Evolutionary conservation across 2,113 vertebrate species (phyloP).

Genomic region (Xiphias gladius): DNA sequence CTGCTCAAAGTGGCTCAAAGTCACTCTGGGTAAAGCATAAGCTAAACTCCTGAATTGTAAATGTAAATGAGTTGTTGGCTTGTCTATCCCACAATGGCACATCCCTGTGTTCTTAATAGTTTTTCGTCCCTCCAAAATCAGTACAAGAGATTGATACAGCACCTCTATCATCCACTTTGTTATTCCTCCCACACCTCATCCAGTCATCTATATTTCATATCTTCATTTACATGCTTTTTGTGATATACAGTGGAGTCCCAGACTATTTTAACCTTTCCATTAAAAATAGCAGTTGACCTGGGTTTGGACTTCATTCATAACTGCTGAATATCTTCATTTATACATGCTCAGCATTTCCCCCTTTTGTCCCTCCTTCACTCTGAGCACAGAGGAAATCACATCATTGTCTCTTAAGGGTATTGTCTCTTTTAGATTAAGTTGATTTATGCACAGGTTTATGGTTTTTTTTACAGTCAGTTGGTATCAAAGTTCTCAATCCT

Average conservation of each 20-base stretch:
- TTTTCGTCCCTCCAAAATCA: constrained; percentile 31
- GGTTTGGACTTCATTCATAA: constrained; percentile 23
- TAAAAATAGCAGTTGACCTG: constrained; percentile 53
- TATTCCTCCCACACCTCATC: constrained; percentile 63
- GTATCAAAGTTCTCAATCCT: constrained; percentile 46
- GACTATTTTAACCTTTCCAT: constrained; percentile 55
- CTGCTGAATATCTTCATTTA: constrained; percentile 43
- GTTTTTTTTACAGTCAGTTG: constrained; percentile 20
- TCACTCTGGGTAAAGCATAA: constrained; percentile 16
- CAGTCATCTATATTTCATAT: constrained; percentile 72
- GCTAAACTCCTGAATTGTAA: constrained; percentile 37
- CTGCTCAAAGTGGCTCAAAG: constrained; percentile 29
- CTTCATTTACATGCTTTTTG: constrained; percentile 69
- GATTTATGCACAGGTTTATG: constrained; percentile 58
- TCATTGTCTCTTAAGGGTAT: constrained; percentile 16
- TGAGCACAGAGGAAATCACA: constrained; percentile 42
- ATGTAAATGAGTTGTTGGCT: constrained; percentile 46
- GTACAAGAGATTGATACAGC: constrained; percentile 40
- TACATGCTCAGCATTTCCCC: constrained; percentile 41
- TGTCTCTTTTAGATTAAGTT: constrained; percentile 43
- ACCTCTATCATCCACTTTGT: constrained; percentile 49
- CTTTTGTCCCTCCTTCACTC: constrained; percentile 35
- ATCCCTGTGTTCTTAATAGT: constrained; percentile 41
- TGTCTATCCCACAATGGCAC: constrained; percentile 14
- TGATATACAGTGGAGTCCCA: constrained; percentile 48